Percentiles rank a stretch among this genome's conserved stretches.
These are phyloP conservation scores for Tretioscincus oriximinensis DNA, from an alignment of 2,113 vertebrate species.

Conservation along the genomic window DNA sequence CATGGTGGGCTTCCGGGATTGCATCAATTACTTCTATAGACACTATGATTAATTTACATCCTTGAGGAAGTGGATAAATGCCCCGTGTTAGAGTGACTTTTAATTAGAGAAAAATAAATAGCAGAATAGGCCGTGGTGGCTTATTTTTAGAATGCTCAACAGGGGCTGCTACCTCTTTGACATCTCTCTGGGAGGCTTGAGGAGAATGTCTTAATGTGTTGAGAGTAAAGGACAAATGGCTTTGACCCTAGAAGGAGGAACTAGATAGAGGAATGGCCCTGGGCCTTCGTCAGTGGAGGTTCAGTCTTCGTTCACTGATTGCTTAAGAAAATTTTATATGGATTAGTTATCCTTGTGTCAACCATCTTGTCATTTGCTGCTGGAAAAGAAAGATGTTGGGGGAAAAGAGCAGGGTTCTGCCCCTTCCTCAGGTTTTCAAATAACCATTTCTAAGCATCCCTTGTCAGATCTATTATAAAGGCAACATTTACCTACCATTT, in stretches of 20 bases:
- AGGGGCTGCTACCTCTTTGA: not conserved
- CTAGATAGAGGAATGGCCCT: not conserved
- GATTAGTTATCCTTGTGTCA: not conserved
- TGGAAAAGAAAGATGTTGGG: not conserved
- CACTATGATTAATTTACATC: constrained; percentile 28
- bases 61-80: constrained; percentile 21
- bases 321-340: not conserved
- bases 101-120: constrained; percentile 27
- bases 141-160: constrained; percentile 9
- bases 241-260: not conserved
- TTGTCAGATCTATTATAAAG: not conserved
- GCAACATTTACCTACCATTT: not conserved
- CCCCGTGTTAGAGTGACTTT: constrained; percentile 24
- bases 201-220: not conserved
- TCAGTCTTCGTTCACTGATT: not conserved
- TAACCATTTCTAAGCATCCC: not conserved
- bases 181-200: not conserved
- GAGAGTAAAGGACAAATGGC: not conserved
- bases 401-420: not conserved
- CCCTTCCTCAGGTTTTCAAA: not conserved
- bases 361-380: not conserved
- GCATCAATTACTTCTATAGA: constrained; percentile 6
- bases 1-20: not conserved
- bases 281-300: not conserved
- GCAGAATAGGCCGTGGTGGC: not conserved